Conservation (phyloP, 2,888 invertebrate genomes). For the Neocrepidodera transversa region DNA sequence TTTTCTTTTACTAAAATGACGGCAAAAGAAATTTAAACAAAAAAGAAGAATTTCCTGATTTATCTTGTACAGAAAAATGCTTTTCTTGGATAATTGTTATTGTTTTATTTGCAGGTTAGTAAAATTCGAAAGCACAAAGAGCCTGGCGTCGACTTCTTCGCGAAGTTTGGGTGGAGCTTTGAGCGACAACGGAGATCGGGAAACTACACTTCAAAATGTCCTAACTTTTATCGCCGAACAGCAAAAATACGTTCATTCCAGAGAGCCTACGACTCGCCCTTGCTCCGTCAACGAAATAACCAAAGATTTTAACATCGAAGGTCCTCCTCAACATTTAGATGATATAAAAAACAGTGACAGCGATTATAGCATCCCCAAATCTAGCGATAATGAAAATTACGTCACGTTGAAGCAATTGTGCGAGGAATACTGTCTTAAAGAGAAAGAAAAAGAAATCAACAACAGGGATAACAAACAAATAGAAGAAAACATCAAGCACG, state of each 20-base stretch:
- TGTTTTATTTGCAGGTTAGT: conserved; percentile 66
- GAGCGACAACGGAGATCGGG: conserved; percentile 68
- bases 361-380: conserved; percentile 44
- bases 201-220: conserved; percentile 75
- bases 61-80: no score
- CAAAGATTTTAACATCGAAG: conserved; percentile 64
- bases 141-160: conserved; percentile 77
- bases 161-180: conserved; percentile 68
- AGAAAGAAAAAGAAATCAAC: conserved; percentile 41
- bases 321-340: conserved; percentile 60
- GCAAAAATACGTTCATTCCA: conserved; percentile 72
- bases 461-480: conserved; percentile 43
- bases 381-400: conserved; percentile 55
- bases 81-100: no score
- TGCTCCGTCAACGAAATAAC: conserved; percentile 61
- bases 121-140: conserved; percentile 82
- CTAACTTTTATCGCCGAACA: conserved; percentile 79
- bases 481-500: conserved; percentile 58
- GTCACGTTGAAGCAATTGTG: conserved; percentile 59
- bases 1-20: no score
- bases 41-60: no score
- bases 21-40: no score
- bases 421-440: conserved; percentile 54
- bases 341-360: conserved; percentile 51
- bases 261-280: conserved; percentile 65